Percentiles rank a stretch among this genome's conserved stretches.
Evolutionary conservation across 1,140 invertebrate genomes (phyloP).

Genomic region (Aphaenogaster floridana): DNA sequence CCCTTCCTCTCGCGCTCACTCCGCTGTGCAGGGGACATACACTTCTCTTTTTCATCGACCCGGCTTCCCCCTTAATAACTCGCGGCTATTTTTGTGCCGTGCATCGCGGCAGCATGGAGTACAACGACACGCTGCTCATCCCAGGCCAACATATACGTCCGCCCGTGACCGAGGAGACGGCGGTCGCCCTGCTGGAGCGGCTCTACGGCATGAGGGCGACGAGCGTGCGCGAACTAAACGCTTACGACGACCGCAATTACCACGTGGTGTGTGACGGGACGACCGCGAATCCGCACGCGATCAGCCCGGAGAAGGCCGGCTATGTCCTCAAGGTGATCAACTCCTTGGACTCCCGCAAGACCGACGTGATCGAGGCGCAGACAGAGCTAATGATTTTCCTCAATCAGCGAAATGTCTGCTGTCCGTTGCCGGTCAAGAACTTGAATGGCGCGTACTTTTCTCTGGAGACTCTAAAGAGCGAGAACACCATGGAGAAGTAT

Average conservation of each 20-base stretch:
- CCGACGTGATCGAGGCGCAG: slow-evolving; percentile 90
- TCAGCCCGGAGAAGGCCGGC: slow-evolving; percentile 87
- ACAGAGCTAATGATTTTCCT: slow-evolving; percentile 90
- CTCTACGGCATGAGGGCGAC: slow-evolving; percentile 91
- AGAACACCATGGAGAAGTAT: slow-evolving; percentile 86
- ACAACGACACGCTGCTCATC: slow-evolving; percentile 53
- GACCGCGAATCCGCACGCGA: slow-evolving; percentile 88
- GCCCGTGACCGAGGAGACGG: slow-evolving; percentile 87
- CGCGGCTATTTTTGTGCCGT: slow-evolving; percentile 43
- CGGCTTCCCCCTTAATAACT: slow-evolving; percentile 58
- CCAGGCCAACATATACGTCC: slow-evolving; percentile 90
- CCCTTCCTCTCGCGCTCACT: not conserved
- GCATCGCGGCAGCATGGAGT: slow-evolving; percentile 36
- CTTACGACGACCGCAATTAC: slow-evolving; percentile 95
- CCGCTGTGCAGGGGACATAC: slow-evolving; percentile 11
- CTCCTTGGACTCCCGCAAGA: slow-evolving; percentile 91
- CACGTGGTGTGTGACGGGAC: slow-evolving; percentile 86
- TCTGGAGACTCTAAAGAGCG: slow-evolving; percentile 77
- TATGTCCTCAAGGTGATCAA: slow-evolving; percentile 95
- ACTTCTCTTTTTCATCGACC: slow-evolving; percentile 34
- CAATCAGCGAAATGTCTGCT: slow-evolving; percentile 88
- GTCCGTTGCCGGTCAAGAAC: slow-evolving; percentile 91
- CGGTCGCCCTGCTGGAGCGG: slow-evolving; percentile 87
- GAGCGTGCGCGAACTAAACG: slow-evolving; percentile 90
- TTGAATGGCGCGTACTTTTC: slow-evolving; percentile 89